A percentile compares a stretch with the other conserved stretches of the same genome.
Conservation (phyloP, 2,113 vertebrate species). For the Coracopsis vasa region DNA sequence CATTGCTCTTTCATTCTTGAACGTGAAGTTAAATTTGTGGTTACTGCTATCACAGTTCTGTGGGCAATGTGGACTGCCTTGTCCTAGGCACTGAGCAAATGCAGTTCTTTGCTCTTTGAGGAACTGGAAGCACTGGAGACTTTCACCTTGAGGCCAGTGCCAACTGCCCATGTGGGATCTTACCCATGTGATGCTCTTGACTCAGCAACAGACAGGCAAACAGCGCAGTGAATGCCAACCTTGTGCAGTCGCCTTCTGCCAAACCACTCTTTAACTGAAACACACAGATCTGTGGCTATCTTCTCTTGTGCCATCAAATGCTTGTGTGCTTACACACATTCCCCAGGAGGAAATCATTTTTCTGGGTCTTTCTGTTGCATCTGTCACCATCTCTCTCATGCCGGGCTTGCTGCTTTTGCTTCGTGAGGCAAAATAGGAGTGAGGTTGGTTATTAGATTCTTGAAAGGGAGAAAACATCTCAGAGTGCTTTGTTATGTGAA, state of each 20-base stretch:
- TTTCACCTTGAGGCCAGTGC: neutral
- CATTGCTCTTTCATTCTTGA: neutral
- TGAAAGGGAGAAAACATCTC: neutral
- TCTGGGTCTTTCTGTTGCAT: neutral
- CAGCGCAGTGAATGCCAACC: fast-evolving
- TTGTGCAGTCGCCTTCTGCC: neutral
- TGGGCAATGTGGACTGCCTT: fast-evolving
- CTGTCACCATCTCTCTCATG: neutral
- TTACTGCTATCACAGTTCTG: fast-evolving
- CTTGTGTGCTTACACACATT: fast-evolving
- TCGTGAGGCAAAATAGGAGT: neutral
- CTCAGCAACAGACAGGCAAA: no score
- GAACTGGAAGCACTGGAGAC: neutral
- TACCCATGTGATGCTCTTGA: fast-evolving
- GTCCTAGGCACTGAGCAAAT: neutral
- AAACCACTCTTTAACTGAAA: neutral
- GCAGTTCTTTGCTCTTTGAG: fast-evolving
- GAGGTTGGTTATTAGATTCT: neutral
- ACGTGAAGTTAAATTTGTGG: neutral
- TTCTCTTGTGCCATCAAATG: neutral
- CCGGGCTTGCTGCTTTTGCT: neutral
- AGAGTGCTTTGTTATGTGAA: neutral
- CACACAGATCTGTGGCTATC: fast-evolving
- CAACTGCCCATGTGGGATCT: neutral
- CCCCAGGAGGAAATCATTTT: neutral